Evolutionary conservation across 2,797 vertebrate genomes (phyloP).

Genomic region (Gobio occitaniae): DNA sequence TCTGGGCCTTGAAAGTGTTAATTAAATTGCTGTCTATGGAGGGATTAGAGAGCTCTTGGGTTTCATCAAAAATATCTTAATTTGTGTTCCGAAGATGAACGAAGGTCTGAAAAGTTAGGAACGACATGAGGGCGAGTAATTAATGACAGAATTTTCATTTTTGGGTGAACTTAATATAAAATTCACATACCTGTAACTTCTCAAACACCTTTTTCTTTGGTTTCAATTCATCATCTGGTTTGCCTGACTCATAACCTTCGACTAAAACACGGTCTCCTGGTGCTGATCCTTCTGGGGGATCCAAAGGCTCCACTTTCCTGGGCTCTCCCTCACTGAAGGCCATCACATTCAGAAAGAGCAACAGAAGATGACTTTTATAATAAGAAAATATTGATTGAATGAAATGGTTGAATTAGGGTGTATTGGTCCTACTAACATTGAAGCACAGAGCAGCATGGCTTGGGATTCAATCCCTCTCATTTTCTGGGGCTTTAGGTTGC

Average conservation of each 20-base stretch:
- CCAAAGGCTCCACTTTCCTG: constrained; percentile 89
- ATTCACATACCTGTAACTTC: constrained; percentile 88
- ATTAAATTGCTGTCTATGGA: no score
- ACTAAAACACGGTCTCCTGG: constrained; percentile 89
- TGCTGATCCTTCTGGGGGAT: constrained; percentile 87
- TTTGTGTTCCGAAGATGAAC: no score
- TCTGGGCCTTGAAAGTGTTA: no score
- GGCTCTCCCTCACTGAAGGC: constrained; percentile 82
- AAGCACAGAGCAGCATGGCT: constrained; percentile 95
- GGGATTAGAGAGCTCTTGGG: no score
- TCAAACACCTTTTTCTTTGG: constrained; percentile 98
- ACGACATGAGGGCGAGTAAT: no score
- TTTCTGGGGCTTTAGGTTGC: constrained; percentile 97
- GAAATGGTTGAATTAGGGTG: not conserved
- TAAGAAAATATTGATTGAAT: not conserved
- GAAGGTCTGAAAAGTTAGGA: no score
- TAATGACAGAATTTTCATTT: no score
- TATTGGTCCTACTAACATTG: constrained; percentile 78
- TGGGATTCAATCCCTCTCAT: constrained; percentile 97
- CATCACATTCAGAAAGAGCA: constrained; percentile 8
- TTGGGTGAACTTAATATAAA: not conserved
- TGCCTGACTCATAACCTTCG: constrained; percentile 87
- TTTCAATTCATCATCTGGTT: constrained; percentile 90
- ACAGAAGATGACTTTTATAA: not conserved
- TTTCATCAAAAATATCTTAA: no score